A percentile compares a stretch with the other conserved stretches of the same genome.
phyloP scores from a whole-genome alignment of 2,888 invertebrate genomes.

The Lepidochitona cinerea region DNA sequence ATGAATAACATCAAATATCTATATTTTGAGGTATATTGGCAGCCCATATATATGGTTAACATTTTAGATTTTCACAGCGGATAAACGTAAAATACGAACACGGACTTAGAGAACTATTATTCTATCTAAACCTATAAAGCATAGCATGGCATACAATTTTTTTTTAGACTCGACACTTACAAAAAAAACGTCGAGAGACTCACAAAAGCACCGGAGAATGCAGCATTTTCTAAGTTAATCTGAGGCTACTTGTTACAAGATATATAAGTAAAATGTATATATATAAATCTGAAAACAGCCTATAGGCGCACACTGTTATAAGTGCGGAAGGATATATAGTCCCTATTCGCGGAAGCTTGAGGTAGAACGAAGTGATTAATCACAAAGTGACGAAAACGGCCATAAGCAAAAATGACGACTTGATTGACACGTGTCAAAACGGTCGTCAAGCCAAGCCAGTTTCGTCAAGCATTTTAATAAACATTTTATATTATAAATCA shows the following conservation, averaged over 20 bases:
- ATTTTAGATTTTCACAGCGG: no score
- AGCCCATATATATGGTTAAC: no score
- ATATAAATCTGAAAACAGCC: neutral
- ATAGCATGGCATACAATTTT: neutral
- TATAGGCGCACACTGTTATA: neutral
- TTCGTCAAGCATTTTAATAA: no score
- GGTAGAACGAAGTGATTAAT: neutral
- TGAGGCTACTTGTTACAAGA: neutral
- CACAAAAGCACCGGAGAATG: slow-evolving; percentile 5
- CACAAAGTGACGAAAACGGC: neutral
- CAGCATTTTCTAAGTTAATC: neutral
- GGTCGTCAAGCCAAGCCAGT: neutral
- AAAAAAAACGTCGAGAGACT: neutral
- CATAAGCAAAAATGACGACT: no score
- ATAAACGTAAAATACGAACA: no score
- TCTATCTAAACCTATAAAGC: neutral
- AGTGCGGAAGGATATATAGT: no score
- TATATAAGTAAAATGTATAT: neutral
- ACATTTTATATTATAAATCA: no score
- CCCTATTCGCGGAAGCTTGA: neutral
- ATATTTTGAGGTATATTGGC: no score
- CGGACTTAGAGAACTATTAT: no score
- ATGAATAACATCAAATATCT: no score
- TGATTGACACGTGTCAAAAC: neutral
- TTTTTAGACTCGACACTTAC: slow-evolving; percentile 9